Percentiles rank a stretch among this genome's conserved stretches.
phyloP scores from a whole-genome alignment of 1,140 invertebrate species.

The Formica exsecta region DNA sequence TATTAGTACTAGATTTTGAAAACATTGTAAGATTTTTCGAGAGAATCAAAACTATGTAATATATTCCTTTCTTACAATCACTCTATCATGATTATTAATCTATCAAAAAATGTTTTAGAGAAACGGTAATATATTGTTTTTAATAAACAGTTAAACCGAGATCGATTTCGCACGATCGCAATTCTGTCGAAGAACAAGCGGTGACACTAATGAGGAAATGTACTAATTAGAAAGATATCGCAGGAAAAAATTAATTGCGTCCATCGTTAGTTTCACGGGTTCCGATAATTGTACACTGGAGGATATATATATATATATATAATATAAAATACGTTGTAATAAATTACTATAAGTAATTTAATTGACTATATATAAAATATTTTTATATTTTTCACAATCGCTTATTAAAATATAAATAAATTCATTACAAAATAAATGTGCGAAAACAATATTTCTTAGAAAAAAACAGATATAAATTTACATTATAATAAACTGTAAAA shows the following conservation, averaged over 20 bases:
- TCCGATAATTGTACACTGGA: background rate
- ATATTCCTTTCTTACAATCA: no score
- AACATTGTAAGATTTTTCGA: no score
- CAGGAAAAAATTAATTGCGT: conserved; percentile 6
- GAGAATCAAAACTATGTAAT: background rate
- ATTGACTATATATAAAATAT: background rate
- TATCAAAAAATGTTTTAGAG: background rate
- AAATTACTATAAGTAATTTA: background rate
- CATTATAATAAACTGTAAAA: conserved; percentile 7
- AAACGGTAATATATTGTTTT: background rate
- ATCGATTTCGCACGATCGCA: background rate
- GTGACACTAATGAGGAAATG: background rate
- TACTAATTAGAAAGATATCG: conserved; percentile 14
- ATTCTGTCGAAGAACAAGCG: background rate
- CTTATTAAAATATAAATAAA: background rate
- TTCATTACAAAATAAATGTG: background rate
- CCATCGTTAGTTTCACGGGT: background rate
- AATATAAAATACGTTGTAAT: no score
- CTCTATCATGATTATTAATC: background rate
- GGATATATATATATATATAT: background rate
- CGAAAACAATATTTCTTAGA: conserved; percentile 6
- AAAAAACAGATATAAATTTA: conserved; percentile 25
- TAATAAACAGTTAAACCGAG: background rate
- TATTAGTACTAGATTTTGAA: no score
- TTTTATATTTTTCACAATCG: background rate